A percentile compares a stretch with the other conserved stretches of the same genome.
These are phyloP conservation scores for Allophyes oxyacanthae DNA, from an alignment of 2,888 invertebrate genomes.

Conservation along the genomic window DNA sequence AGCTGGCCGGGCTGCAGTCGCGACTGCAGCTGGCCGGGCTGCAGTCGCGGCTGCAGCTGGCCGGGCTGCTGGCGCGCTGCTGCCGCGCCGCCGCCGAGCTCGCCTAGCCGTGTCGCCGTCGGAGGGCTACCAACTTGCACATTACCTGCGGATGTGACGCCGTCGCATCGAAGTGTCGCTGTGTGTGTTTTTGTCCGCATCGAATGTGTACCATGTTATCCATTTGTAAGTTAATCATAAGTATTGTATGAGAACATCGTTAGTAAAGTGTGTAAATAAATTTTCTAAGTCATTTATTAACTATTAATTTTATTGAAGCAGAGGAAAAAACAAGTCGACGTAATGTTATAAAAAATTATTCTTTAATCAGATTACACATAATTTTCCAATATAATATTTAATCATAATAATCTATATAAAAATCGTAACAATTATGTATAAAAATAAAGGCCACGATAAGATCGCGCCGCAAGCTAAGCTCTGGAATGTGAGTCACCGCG, in stretches of 20 bases:
- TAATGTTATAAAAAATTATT: constrained; percentile 28
- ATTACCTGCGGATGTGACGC: too few species aligned
- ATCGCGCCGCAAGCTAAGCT: constrained; percentile 7
- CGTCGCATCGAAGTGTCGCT: too few species aligned
- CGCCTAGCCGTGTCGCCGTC: constrained; percentile 1
- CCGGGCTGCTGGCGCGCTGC: constrained; percentile 95
- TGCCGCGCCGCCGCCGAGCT: constrained; percentile 86
- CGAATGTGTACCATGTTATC: too few species aligned
- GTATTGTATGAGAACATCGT: background rate
- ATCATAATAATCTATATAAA: constrained; percentile 15
- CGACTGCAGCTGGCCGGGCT: constrained; percentile 96
- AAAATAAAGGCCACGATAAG: constrained; percentile 40
- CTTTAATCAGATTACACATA: constrained; percentile 24
- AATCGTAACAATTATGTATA: constrained; percentile 51
- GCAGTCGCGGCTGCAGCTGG: constrained; percentile 96
- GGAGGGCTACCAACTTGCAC: too few species aligned
- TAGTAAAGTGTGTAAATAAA: background rate
- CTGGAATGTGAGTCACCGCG: constrained; percentile 63
- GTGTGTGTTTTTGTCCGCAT: too few species aligned
- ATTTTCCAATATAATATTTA: constrained; percentile 15
- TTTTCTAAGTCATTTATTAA: too few species aligned
- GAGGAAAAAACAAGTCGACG: constrained; percentile 7
- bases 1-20: constrained; percentile 95
- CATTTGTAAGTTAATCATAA: too few species aligned
- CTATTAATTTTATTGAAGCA: too few species aligned